Evolutionary conservation across 2,113 vertebrate genomes (phyloP).

Genomic region (Pampusana beccarii): DNA sequence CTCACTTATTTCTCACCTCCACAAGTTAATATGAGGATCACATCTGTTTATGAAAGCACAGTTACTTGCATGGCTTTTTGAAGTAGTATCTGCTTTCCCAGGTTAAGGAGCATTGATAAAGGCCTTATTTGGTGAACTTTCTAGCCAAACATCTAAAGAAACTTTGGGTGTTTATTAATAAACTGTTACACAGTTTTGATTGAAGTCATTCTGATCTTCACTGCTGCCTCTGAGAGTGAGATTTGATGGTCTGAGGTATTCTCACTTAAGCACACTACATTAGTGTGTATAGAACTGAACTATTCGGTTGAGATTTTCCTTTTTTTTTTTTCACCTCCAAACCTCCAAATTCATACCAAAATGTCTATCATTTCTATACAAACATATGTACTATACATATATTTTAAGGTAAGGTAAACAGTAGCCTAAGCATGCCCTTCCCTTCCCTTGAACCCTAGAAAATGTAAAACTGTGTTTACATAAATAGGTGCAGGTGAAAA

Average conservation of each 20-base stretch:
- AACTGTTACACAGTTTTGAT: not conserved
- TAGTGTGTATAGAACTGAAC: not conserved
- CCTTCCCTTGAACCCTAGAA: not conserved
- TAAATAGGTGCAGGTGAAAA: not conserved
- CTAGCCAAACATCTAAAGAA: not conserved
- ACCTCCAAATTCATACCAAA: not conserved
- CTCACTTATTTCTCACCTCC: not conserved
- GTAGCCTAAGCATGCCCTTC: not conserved
- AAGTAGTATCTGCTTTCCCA: not conserved
- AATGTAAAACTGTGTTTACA: not conserved
- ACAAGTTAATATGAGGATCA: rapidly evolving
- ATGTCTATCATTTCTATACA: not conserved
- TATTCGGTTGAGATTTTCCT: too few relatives aligned
- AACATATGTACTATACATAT: rapidly evolving
- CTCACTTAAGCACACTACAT: rapidly evolving
- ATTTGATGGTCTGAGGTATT: not conserved
- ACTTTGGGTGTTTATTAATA: not conserved
- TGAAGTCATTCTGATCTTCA: not conserved
- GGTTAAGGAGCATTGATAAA: not conserved
- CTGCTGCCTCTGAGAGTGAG: not conserved
- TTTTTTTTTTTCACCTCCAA: not conserved
- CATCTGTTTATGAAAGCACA: rapidly evolving
- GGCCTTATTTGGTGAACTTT: not conserved
- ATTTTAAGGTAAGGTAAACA: not conserved
- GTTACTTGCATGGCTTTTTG: not conserved